Percentiles rank a stretch among this genome's conserved stretches.
Conservation (phyloP, 1,140 invertebrate genomes). For the Achatina immaculata region DNA sequence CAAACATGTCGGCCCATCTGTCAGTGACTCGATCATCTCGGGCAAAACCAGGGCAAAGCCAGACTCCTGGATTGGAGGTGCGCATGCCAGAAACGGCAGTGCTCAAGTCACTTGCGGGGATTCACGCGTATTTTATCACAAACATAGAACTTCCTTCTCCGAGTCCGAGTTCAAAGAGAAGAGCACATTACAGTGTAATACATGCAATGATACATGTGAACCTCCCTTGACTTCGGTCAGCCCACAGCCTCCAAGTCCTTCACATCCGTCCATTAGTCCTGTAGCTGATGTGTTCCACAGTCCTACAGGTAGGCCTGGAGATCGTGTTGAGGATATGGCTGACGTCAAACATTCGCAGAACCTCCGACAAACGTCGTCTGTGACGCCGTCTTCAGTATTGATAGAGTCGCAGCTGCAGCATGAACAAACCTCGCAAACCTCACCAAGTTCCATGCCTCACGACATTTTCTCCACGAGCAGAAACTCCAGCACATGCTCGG, state of each 20-base stretch:
- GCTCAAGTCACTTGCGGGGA: background rate
- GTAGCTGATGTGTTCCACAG: conserved; percentile 25
- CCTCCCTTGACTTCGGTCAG: background rate
- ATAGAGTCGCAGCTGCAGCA: background rate
- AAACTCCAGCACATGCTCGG: background rate
- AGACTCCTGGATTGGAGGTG: background rate
- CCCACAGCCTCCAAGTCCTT: background rate
- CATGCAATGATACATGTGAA: too few relatives aligned
- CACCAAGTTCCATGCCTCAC: background rate
- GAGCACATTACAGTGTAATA: background rate
- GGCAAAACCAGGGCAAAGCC: background rate
- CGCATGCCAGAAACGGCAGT: background rate
- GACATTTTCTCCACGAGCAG: background rate
- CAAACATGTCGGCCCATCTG: too few relatives aligned
- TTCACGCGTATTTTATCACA: conserved; percentile 3
- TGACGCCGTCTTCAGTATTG: background rate
- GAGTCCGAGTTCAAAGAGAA: background rate
- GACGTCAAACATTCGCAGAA: conserved; percentile 8
- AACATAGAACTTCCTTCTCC: background rate
- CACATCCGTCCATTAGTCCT: background rate
- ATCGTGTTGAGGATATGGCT: conserved; percentile 25
- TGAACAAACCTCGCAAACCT: background rate
- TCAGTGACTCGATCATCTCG: background rate
- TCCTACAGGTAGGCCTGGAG: conserved; percentile 16
- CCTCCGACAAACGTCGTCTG: background rate